Percentiles rank a stretch among this genome's conserved stretches.
These are phyloP conservation scores for Tillus elongatus DNA, from an alignment of 2,888 invertebrate species.

Conservation along the genomic window DNA sequence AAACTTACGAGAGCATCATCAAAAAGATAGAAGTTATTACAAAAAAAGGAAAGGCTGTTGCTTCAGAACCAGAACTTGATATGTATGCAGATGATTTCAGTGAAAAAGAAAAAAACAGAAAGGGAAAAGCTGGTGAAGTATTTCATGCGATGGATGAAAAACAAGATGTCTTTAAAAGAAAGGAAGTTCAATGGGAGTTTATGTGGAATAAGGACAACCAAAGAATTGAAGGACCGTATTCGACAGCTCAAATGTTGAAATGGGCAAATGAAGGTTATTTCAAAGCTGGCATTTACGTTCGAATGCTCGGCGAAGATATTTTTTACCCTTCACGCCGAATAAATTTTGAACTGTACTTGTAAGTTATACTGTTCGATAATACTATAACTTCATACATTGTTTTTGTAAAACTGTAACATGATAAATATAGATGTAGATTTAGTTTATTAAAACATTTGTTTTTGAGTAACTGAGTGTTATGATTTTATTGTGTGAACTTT, in stretches of 20 bases:
- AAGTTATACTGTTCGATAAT: no score
- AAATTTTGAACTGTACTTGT: constrained; percentile 80
- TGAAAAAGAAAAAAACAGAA: constrained; percentile 55
- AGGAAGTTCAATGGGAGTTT: constrained; percentile 75
- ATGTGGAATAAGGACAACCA: constrained; percentile 75
- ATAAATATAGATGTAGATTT: no score
- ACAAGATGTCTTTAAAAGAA: constrained; percentile 33
- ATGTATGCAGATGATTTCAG: constrained; percentile 93
- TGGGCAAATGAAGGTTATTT: constrained; percentile 83
- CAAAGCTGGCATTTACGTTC: constrained; percentile 74
- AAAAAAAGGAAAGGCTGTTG: constrained; percentile 25
- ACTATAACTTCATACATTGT: no score
- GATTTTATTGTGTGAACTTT: no score
- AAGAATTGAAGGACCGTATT: constrained; percentile 75
- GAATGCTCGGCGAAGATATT: constrained; percentile 61
- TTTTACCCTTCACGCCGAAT: constrained; percentile 85
- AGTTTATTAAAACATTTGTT: no score
- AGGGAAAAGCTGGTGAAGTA: constrained; percentile 15
- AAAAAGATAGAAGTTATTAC: constrained; percentile 25
- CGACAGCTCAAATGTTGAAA: constrained; percentile 79
- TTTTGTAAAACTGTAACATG: no score
- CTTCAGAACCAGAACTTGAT: constrained; percentile 62
- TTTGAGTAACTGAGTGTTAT: no score
- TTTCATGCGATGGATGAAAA: no score
- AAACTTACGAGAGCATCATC: constrained; percentile 72